Base-by-base conservation (phyloP, 1,140 invertebrate species). In the Drosophila arizonae region DNA sequence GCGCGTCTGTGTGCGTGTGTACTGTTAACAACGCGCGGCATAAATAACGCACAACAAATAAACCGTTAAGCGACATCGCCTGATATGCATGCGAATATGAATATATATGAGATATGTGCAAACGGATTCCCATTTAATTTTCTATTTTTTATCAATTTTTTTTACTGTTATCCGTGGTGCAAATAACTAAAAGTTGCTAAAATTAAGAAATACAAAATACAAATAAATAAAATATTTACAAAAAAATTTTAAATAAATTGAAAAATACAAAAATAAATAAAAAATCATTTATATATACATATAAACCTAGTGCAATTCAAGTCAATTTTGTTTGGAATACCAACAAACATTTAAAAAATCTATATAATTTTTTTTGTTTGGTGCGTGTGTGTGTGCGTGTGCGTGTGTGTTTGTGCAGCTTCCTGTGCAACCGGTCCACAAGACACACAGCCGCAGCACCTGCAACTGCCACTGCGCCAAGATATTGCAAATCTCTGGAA, bases 351-450 rank as follows among this genome's bases (percentile, higher is more conserved):
- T 36, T 41, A 57, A 8, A 28, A 52, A 17, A 24, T 24, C 41
- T 72, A 50, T 30, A 8, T 8, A 36, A 36, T 9, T 61, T 61
- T 80, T 66, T 70, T 80, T 43, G 74, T 79, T 43, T 55, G 56
- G 65, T 77, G 56, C 30, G 26, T 10, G 54, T 50, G 70, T 61
- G 58, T 50, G 73, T 36, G 71, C 60, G 71, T 60, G 66, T 46
- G 62, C 17, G 51, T 45, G 55, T 61, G 62, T 55, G 50, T 28
- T 46, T 36, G 62, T 10, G 26, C 61, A 72, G 76, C 76, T 79
- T 79, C 78, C 73, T 77, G 76, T 73, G 73, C 79, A 86, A 86
- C 82, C 82, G 82, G 82, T 86, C 60, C 41, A 63, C 62, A 21
- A 54, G 30, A 54, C 28, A 46, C 39, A 51, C 48, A 30, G 39